Base-by-base conservation (phyloP, 2,888 invertebrate species). In the Patella depressa region DNA sequence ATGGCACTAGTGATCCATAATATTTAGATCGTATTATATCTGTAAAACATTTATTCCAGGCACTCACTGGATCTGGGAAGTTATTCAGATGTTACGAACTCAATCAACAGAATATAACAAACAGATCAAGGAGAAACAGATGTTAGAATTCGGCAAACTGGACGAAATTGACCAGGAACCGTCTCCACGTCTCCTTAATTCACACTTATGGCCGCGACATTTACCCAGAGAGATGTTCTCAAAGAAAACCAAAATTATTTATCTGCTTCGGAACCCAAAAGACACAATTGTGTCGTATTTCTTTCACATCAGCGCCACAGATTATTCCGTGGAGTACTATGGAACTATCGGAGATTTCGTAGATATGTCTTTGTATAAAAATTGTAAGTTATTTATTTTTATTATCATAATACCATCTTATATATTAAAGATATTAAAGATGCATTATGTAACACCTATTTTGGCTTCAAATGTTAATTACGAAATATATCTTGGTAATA, bases 21-120 rank as follows among this genome's bases (percentile, higher is more conserved):
- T 0, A 45, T 9, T 45, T 45, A 9, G 45, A 45, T 45, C 0
- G 7, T 45, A 9, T 45, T 7, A 45, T 45, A 45, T 45, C 45
- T 45, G 45, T 9, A 0, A 45, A 45, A 45, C 1, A 0, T 45
- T 45, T 5, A 19, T 65, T 75, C 17, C 75, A 83, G 83, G 83
- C 24, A 81, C 81, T 29, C 81, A 83, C 65, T 83, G 83, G 83
- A 12, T 79, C 2, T 83, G 80, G 79, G 81, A 83, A 53, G 73
- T 83, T 11, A 29, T 77, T 14, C 59, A 65, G 45, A 81, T 83
- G 81, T 70, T 83, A 53, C 53, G 74, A 24, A 34, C 57, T 4
- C 73, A 76, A 2, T 72, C 53, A 3, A 72, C 79, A 0, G 73
- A 78, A 15, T 70, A 75, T 29, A 77, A 78, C 4, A 74, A 72